phyloP scores from a whole-genome alignment of 2,888 invertebrate species.

The Linnaemya tessellans region DNA sequence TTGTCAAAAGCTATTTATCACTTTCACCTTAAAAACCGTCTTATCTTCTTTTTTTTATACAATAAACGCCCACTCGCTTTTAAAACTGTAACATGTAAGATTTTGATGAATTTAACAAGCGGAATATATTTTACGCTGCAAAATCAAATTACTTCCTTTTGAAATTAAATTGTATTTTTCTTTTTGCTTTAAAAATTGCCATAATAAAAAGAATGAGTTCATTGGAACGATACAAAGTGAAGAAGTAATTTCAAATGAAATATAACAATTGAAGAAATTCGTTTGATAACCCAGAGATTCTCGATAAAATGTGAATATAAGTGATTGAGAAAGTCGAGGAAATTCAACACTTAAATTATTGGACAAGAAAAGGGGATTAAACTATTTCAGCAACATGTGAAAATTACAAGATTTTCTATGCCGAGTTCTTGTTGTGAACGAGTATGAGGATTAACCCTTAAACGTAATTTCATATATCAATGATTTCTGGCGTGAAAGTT shows the following conservation, averaged over 20 bases:
- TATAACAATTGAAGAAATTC: no score
- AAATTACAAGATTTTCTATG: no score
- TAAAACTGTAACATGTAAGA: constrained; percentile 49
- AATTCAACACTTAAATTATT: no score
- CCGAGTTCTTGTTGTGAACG: no score
- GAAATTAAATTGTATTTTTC: constrained; percentile 34
- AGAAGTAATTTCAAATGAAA: background rate
- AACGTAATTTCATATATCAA: no score
- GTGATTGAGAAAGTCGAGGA: no score
- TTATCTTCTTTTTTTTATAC: constrained; percentile 37
- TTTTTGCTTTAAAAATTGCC: background rate
- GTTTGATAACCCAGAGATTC: no score
- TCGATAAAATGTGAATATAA: no score
- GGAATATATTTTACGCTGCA: constrained; percentile 15
- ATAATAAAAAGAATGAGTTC: constrained; percentile 36
- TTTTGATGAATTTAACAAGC: constrained; percentile 43
- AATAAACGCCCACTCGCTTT: constrained; percentile 71
- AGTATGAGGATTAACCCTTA: no score
- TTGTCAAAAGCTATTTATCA: constrained; percentile 71
- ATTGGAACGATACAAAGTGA: background rate
- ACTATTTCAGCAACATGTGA: no score
- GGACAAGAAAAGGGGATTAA: no score
- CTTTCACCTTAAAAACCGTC: constrained; percentile 69
- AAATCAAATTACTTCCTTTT: constrained; percentile 72
- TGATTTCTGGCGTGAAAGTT: no score